Conservation (phyloP, 2,797 vertebrate species). For the Acipenser transmontanus region DNA sequence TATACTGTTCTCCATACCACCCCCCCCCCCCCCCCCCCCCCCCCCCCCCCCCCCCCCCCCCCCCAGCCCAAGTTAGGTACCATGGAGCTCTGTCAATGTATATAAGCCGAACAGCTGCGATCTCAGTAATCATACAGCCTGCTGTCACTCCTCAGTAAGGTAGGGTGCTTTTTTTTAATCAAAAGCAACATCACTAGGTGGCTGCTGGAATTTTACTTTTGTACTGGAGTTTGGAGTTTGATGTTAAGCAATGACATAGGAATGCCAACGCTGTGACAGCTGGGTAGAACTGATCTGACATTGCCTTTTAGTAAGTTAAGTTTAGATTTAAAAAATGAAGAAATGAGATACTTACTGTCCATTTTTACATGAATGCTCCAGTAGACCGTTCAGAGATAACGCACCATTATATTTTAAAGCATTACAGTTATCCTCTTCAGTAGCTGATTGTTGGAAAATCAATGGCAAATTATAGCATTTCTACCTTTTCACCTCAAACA, state of each 20-base stretch:
- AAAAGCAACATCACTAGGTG: constrained; percentile 16
- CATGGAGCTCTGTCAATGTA: constrained; percentile 4
- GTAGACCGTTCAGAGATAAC: no score
- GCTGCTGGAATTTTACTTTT: constrained; percentile 11
- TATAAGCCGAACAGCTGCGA: not conserved
- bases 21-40: no score
- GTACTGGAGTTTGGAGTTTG: constrained; percentile 9
- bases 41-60: no score
- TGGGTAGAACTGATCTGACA: constrained; percentile 7
- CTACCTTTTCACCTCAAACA: no score
- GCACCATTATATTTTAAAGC: no score
- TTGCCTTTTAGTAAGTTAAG: constrained; percentile 11
- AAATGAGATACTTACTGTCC: not conserved
- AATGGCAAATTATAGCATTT: no score
- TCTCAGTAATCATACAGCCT: constrained; percentile 5
- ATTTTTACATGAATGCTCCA: no score
- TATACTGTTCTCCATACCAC: no score
- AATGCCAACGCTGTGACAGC: constrained; percentile 11
- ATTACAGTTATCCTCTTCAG: no score
- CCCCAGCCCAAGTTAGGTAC: no score
- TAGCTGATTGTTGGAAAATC: no score
- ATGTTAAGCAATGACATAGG: constrained; percentile 10
- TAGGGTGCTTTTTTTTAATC: constrained; percentile 10
- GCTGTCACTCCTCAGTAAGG: constrained; percentile 4
- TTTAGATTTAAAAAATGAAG: constrained; percentile 11